phyloP scores from a whole-genome alignment of 2,797 vertebrate species.

The Sphenodon punctatus region DNA sequence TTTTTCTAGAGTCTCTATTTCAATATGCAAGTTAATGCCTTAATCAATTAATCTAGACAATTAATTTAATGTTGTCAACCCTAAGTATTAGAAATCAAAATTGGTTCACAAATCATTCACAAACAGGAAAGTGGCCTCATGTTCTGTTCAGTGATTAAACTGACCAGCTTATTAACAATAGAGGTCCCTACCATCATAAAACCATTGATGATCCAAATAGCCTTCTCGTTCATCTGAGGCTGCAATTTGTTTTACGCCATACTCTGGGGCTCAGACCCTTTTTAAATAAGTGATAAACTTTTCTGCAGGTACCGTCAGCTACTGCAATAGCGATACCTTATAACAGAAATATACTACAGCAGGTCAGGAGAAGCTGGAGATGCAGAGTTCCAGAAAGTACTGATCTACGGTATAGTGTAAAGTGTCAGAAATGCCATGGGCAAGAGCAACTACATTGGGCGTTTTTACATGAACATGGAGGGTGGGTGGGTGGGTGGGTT shows the following conservation, averaged over 20 bases:
- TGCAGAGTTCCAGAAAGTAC: neutral
- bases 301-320: conserved; percentile 5
- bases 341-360: neutral
- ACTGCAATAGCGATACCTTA: neutral
- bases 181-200: neutral
- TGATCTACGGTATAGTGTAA: neutral
- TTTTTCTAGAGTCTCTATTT: no score
- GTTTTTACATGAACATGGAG: no score
- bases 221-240: conserved; percentile 1
- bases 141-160: conserved; percentile 9
- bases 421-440: neutral
- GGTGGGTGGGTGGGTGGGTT: no score
- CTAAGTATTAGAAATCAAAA: conserved; percentile 35
- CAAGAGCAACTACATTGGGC: neutral
- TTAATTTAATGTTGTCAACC: no score
- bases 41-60: no score
- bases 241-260: neutral
- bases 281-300: neutral
- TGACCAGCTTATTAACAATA: neutral
- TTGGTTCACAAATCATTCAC: conserved; percentile 14
- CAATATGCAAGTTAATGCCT: no score
- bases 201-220: conserved; percentile 11
- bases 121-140: conserved; percentile 26
- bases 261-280: neutral
- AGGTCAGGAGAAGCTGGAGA: neutral